A percentile compares a stretch with the other conserved stretches of the same genome.
Conservation (phyloP, 2,888 invertebrate species). For the Galeopsomyia nigrocyanea region DNA sequence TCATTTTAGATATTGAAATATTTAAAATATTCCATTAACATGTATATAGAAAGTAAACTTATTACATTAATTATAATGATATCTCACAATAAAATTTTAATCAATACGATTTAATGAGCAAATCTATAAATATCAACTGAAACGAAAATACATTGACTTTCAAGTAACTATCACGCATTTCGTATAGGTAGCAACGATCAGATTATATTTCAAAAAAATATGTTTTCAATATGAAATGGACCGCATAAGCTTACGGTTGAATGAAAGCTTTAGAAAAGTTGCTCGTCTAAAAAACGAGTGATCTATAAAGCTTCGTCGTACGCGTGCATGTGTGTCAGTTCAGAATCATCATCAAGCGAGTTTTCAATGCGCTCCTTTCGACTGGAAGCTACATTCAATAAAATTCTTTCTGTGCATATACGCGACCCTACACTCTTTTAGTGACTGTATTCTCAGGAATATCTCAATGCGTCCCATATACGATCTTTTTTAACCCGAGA, state of each 20-base stretch:
- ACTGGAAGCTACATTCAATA: slow-evolving; percentile 29
- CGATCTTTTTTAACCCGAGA: slow-evolving; percentile 22
- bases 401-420: slow-evolving; percentile 12
- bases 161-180: not conserved
- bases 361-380: slow-evolving; percentile 13
- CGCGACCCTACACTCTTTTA: not conserved
- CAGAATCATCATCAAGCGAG: slow-evolving; percentile 19
- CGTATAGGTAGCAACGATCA: not conserved
- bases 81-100: no score
- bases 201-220: not conserved
- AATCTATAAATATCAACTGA: no score
- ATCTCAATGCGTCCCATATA: not conserved
- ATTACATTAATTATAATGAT: no score
- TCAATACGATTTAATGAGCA: no score
- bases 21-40: no score
- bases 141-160: not conserved
- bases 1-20: no score
- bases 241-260: not conserved
- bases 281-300: slow-evolving; percentile 7
- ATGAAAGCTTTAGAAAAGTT: not conserved
- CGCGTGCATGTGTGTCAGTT: not conserved
- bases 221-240: not conserved
- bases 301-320: slow-evolving; percentile 6
- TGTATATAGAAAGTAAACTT: no score
- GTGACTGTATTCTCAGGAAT: slow-evolving; percentile 27